Evolutionary conservation across 2,888 invertebrate species (phyloP), one percentile per base, ranked within the genome.

Genomic region (Prosapia bicincta): DNA sequence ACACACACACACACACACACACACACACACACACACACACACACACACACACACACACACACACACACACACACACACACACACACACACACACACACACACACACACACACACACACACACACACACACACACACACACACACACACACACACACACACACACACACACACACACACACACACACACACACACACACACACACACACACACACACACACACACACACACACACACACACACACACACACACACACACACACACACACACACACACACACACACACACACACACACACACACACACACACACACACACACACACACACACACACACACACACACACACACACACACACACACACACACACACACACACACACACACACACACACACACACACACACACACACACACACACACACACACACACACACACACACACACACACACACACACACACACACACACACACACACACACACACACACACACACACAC

Each of bases 1-100:
- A 38, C 38, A 15, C 38, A 38, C 38, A 15, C 38, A 38, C 38
- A 15, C 38, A 38, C 38, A 15, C 38, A 38, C 38, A 15, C 38
- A 38, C 38, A 15, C 38, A 38, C 38, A 15, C 38, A 38, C 67
- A 23, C 67, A 67, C 67, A 1, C 67, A 24, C 23, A 2, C 3
- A 67, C 67, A 23, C 20, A 67, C 23, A 25, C 71, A 71, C 32
- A 25, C 32, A 30, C 71, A 25, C 43, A 30, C 71, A 9, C 65
- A 20, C 72, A n/a, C 72, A 26, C 72, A 20, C 72, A 25, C 54
- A n/a, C 72, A 26, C 72, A 20, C 54, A 54, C 71, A 15, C 72
- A 26, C 32, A 32, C 66, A 26, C 3, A 30, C 66, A 20, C 72
- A n/a, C 72, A 26, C 66, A 13, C 66, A 68, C 68, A 26, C 68